These are phyloP conservation scores for Prochilodus magdalenae DNA, from an alignment of 2,113 vertebrate species.

Conservation along the genomic window DNA sequence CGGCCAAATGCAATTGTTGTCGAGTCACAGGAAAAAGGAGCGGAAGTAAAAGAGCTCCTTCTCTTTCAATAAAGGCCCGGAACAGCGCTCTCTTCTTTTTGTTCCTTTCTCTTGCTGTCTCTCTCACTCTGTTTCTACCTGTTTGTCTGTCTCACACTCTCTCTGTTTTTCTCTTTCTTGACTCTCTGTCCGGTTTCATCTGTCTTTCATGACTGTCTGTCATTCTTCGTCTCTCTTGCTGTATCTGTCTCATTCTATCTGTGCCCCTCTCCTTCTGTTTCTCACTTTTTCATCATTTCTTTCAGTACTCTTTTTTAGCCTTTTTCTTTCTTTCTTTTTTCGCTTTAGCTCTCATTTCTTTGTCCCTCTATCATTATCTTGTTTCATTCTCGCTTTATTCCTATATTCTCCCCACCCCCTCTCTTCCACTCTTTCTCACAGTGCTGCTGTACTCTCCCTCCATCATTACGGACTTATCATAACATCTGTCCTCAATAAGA, in stretches of 20 bases:
- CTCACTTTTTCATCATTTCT: too few species aligned
- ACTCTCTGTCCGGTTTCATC: too few species aligned
- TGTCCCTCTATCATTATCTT: neutral
- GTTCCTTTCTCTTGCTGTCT: neutral
- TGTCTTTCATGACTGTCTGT: neutral
- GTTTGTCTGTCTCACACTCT: too few species aligned
- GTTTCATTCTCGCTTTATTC: neutral
- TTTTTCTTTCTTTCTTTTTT: neutral
- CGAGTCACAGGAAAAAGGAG: conserved; percentile 22
- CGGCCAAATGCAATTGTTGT: conserved; percentile 14
- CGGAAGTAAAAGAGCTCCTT: conserved; percentile 3
- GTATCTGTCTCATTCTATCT: neutral
- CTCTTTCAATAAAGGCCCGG: neutral
- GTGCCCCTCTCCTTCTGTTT: neutral
- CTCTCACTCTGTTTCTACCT: neutral
- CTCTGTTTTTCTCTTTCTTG: neutral
- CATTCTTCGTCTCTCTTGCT: neutral
- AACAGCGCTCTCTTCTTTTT: neutral
- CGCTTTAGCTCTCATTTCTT: neutral
- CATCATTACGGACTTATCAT: conserved; percentile 59
- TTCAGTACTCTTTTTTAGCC: neutral
- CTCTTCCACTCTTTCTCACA: neutral
- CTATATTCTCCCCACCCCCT: too few species aligned
- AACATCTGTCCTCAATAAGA: conserved; percentile 71
- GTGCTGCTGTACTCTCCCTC: conserved; percentile 35